Percentiles rank a stretch among this genome's conserved stretches.
Evolutionary conservation across 92 coral and sea anemone genomes (phyloP).

Genomic region (Zoanthus gigantus): DNA sequence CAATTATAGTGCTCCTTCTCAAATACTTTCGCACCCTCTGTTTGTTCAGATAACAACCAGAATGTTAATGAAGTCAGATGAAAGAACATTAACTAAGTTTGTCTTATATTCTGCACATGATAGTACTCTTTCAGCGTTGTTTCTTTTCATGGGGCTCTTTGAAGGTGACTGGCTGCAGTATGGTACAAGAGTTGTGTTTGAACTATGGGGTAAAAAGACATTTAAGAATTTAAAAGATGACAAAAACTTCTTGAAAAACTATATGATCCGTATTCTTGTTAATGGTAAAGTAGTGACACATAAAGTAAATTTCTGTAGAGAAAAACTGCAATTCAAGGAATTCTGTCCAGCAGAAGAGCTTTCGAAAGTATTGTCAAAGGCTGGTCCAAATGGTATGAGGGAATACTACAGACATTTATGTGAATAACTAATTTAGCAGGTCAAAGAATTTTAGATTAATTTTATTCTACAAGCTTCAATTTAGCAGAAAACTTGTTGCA

Average conservation of each 20-base stretch:
- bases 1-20: slow-evolving; percentile 76
- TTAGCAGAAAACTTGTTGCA: too few species aligned
- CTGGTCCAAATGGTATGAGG: slow-evolving; percentile 37
- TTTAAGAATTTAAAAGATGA: background rate
- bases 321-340: slow-evolving; percentile 61
- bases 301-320: slow-evolving; percentile 76
- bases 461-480: too few species aligned
- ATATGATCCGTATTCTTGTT: slow-evolving; percentile 68
- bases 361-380: slow-evolving; percentile 69
- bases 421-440: background rate
- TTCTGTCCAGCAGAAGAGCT: slow-evolving; percentile 85
- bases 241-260: background rate
- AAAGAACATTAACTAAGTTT: slow-evolving; percentile 73
- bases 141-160: slow-evolving; percentile 76
- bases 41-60: slow-evolving; percentile 80
- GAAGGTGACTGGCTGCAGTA: slow-evolving; percentile 78
- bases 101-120: slow-evolving; percentile 90
- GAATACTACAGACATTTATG: slow-evolving; percentile 5
- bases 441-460: too few species aligned
- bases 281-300: slow-evolving; percentile 85
- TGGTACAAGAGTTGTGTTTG: slow-evolving; percentile 86
- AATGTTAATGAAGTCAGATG: slow-evolving; percentile 66
- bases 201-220: slow-evolving; percentile 74
- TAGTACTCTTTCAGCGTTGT: slow-evolving; percentile 74
- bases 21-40: slow-evolving; percentile 67